Evolutionary conservation across 2,113 vertebrate species (phyloP), one percentile per base, ranked within the genome.

Genomic region (Myiozetetes cayanensis): DNA sequence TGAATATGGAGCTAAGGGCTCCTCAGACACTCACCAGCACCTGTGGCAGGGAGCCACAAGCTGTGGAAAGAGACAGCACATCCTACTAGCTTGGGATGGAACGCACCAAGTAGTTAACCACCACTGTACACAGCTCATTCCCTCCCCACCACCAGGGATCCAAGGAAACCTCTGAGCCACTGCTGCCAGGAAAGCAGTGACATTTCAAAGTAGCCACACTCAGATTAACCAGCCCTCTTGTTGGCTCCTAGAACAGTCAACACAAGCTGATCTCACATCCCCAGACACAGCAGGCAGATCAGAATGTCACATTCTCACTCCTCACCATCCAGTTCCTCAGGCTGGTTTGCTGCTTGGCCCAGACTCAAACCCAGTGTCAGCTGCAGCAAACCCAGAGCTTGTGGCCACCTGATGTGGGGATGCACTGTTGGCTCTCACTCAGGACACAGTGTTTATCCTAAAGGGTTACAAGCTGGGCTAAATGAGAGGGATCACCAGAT

Each of bases 161-260:
- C 90, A 44, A 13, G 47, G 62, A 62, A 83, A 76, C 44, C 74
- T 77, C 76, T 6, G 41, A 82, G 78, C 50, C 75, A 12, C 28
- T 3, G 3, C 59, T 93, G 86, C 79, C 90, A 88, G 66, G 52
- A 85, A 68, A 90, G 75, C 79, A 55, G 63, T 50, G 84, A 63
- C 89, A 87, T 93, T 90, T 93, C 61, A 23, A 80, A 95, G 59
- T n/a, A 67, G 39, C 65, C 80, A 74, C 52, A n/a, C 24, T n/a
- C 46, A 86, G 55, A 77, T 86, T 81, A 88, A 74, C 33, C 80
- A 92, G 39, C 61, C 67, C 50, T 92, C 92, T 55, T 31, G 28
- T 20, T 90, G 86, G 63, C 76, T 81, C 33, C 27, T 52, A 71
- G 25, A 68, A 79, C n/a, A 88, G 63, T 49, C 73, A 75, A 52